Conservation (phyloP, 2,113 vertebrate species). For the Poeciliopsis retropinna region DNA sequence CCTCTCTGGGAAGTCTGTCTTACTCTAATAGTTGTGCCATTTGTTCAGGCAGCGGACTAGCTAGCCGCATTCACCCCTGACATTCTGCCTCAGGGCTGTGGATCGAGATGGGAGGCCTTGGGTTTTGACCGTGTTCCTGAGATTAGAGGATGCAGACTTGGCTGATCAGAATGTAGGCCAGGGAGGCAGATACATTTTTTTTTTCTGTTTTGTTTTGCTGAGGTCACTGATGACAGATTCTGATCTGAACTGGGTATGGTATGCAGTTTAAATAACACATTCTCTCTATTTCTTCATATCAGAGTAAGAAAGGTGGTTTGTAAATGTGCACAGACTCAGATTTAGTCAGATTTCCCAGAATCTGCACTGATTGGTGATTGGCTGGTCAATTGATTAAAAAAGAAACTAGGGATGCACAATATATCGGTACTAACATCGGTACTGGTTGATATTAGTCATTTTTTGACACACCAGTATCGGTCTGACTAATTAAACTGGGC, state of each 20-base stretch:
- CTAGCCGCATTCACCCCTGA: constrained; percentile 35
- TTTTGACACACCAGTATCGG: no score
- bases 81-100: constrained; percentile 35
- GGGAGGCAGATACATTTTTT: constrained; percentile 52
- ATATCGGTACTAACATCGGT: no score
- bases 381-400: no score
- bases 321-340: no score
- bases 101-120: constrained; percentile 43
- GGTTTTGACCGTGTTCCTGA: constrained; percentile 58
- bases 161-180: constrained; percentile 61
- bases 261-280: constrained; percentile 3
- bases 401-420: no score
- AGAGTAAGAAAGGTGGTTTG: not conserved
- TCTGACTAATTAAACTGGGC: no score
- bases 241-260: constrained; percentile 24
- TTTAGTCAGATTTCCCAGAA: no score
- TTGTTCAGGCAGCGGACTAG: constrained; percentile 62
- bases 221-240: constrained; percentile 34
- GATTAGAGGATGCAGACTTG: constrained; percentile 64
- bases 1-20: constrained; percentile 65
- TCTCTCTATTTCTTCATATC: constrained; percentile 19
- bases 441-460: no score
- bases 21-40: constrained; percentile 68
- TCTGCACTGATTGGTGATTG: no score
- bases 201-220: constrained; percentile 7